Evolutionary conservation across 1,140 invertebrate genomes (phyloP).

Genomic region (Notospermus geniculatus): DNA sequence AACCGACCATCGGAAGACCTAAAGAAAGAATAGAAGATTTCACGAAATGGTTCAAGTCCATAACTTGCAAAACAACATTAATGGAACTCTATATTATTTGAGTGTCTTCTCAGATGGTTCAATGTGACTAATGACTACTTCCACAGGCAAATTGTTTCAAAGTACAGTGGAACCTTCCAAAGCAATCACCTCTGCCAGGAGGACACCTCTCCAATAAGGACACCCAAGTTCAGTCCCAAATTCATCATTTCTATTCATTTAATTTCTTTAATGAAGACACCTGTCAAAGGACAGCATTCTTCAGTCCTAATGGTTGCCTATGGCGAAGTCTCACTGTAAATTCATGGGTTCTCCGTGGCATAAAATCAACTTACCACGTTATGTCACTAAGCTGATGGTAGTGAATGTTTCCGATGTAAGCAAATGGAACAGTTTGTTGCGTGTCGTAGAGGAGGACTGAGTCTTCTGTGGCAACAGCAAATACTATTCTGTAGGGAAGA

Average conservation of each 20-base stretch:
- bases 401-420: conserved; percentile 85
- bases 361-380: conserved; percentile 67
- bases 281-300: neutral
- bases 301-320: too few species aligned
- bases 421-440: conserved; percentile 82
- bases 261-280: too few species aligned
- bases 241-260: too few species aligned
- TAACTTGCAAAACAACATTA: neutral
- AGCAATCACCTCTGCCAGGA: neutral
- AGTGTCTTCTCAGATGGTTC: too few species aligned
- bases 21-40: conserved; percentile 18
- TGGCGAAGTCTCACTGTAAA: too few species aligned
- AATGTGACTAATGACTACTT: too few species aligned
- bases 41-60: neutral
- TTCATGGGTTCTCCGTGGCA: too few species aligned
- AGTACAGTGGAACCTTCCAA: too few species aligned
- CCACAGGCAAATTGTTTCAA: too few species aligned
- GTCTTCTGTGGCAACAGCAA: conserved; percentile 85
- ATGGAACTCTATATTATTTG: neutral
- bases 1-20: conserved; percentile 80
- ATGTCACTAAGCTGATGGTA: conserved; percentile 90
- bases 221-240: too few species aligned
- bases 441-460: conserved; percentile 89
- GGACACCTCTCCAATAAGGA: too few species aligned
- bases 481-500: conserved; percentile 80